Base-by-base conservation (phyloP, 2,113 vertebrate genomes). In the Cebidichthys violaceus region DNA sequence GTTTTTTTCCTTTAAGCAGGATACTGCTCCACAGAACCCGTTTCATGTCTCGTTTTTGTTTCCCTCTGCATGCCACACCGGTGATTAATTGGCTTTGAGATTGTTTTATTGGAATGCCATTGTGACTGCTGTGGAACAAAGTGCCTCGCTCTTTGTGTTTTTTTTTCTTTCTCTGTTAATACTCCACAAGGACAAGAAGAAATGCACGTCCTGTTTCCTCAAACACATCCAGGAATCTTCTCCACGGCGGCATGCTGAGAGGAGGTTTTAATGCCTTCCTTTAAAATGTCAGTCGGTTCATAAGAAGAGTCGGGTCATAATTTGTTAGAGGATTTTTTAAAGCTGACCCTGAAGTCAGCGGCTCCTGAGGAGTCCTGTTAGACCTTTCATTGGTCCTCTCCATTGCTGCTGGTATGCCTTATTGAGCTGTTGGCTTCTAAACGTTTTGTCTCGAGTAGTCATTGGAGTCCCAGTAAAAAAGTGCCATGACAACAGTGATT, bases 1-100 rank as follows among this genome's bases (percentile, higher is more conserved):
- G 92, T 94, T 94, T 93, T 70, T 94, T 94, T 92, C 62, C 92
- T 91, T 54, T 90, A 92, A 94, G 92, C 94, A 93, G 95, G 94
- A 96, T 92, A 81, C 83, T 31, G 86, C 81, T 54, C 72, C 85
- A 77, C 66, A 84, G 65, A 84, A 76, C 0, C 83, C 68, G 82
- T 93, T 95, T 95, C 91, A 92, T 89, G 88, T 92, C 67, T 82
- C 24, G 70, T 77, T 74, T 90, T 88, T 92, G 88, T 88, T 87
- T 59, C 93, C 86, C 92, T 84, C 90, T 75, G 78, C 89, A 78
- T 85, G 88, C 86, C 90, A 87, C 86, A 70, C 60, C 14, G 65
- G 80, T 95, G 95, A 96, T 95, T 92, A 95, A 95, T 94, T 84
- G 84, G 85, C 83, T 81, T 78, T 24, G 71, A 83, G 75, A 92